phyloP scores from a whole-genome alignment of 2,797 vertebrate genomes.

The Alfaro cultratus region DNA sequence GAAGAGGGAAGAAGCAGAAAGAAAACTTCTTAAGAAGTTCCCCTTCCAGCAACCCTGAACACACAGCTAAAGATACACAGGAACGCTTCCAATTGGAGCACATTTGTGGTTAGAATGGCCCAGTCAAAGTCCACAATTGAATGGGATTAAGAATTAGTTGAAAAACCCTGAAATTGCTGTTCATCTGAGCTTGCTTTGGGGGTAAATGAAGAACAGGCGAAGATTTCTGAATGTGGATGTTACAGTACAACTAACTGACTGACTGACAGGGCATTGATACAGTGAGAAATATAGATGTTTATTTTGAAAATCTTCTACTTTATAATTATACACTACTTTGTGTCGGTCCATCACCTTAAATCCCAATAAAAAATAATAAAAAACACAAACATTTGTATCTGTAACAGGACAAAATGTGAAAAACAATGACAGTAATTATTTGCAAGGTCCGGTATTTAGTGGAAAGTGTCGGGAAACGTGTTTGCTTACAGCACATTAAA shows the following conservation, averaged over 20 bases:
- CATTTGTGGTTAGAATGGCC: neutral
- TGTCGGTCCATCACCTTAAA: no score
- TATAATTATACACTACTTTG: no score
- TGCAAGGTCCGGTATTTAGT: neutral
- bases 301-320: neutral
- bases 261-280: neutral
- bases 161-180: neutral
- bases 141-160: neutral
- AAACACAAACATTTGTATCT: neutral
- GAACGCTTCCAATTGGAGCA: neutral
- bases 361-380: neutral
- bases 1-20: neutral
- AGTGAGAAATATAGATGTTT: neutral
- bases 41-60: neutral
- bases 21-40: neutral
- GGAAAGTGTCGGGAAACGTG: neutral
- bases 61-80: neutral
- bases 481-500: constrained; percentile 19
- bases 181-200: neutral
- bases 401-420: neutral
- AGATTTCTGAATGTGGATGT: neutral
- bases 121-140: constrained; percentile 1
- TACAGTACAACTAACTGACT: neutral
- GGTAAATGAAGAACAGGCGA: neutral
- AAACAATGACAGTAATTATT: neutral